These are phyloP conservation scores for Leuctra nigra DNA, from an alignment of 2,888 invertebrate genomes.

Conservation along the genomic window DNA sequence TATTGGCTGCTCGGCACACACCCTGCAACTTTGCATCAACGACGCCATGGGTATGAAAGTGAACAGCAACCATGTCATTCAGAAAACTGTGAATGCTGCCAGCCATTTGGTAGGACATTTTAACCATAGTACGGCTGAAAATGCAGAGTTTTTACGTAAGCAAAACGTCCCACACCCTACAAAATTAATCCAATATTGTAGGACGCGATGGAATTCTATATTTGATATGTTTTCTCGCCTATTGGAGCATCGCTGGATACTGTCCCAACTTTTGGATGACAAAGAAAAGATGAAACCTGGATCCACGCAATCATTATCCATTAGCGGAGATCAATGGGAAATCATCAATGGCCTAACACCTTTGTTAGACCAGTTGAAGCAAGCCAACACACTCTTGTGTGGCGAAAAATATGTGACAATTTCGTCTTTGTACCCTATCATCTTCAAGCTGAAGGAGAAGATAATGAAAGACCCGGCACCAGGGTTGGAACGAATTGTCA, in stretches of 20 bases:
- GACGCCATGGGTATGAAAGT: slow-evolving; percentile 26
- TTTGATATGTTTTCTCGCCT: slow-evolving; percentile 29
- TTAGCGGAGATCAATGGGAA: neutral
- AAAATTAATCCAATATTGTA: slow-evolving; percentile 25
- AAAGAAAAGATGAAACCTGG: neutral
- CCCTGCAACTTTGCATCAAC: slow-evolving; percentile 31
- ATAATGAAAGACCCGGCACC: neutral
- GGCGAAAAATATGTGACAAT: neutral
- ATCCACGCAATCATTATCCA: neutral
- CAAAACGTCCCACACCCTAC: slow-evolving; percentile 25
- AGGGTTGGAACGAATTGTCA: neutral
- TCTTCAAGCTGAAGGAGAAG: neutral
- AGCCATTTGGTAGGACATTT: slow-evolving; percentile 30
- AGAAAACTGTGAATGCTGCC: neutral
- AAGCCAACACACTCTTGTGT: neutral
- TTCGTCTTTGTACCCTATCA: neutral
- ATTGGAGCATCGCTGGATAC: slow-evolving; percentile 27
- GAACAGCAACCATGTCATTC: neutral
- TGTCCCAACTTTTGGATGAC: neutral
- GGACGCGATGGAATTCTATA: slow-evolving; percentile 30
- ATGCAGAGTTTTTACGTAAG: slow-evolving; percentile 23
- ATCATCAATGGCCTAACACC: neutral
- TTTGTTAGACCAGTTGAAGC: neutral
- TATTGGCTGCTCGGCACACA: slow-evolving; percentile 32
- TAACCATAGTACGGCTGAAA: slow-evolving; percentile 30